phyloP scores from a whole-genome alignment of 2,888 invertebrate species.

The Biston stratarius region DNA sequence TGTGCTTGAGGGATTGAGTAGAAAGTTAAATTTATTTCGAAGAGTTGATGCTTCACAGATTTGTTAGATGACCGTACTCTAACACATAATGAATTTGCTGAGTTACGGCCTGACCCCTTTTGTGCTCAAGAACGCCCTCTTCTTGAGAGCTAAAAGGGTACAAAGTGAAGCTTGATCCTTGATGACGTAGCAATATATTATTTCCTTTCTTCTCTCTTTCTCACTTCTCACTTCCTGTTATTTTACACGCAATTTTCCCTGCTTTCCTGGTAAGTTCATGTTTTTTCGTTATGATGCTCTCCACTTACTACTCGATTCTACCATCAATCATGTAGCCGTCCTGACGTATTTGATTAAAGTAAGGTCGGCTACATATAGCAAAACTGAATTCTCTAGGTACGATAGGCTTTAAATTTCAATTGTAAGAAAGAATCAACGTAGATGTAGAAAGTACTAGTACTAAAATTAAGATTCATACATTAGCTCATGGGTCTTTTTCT shows the following conservation, averaged over 20 bases:
- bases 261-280: not conserved
- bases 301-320: not conserved
- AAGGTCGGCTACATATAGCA: too few species aligned
- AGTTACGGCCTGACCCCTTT: slow-evolving; percentile 4
- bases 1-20: not conserved
- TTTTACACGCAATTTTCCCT: not conserved
- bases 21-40: not conserved
- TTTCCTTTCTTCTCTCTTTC: not conserved
- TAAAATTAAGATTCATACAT: too few species aligned
- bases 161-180: slow-evolving; percentile 9
- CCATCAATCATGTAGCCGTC: not conserved
- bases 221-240: not conserved
- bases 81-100: slow-evolving; percentile 2
- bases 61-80: slow-evolving; percentile 5
- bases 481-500: too few species aligned
- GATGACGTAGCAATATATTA: slow-evolving; percentile 7
- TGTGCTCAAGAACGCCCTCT: slow-evolving; percentile 1
- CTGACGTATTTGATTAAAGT: not conserved
- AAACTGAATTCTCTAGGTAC: too few species aligned
- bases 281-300: not conserved
- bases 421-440: too few species aligned
- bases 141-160: slow-evolving; percentile 10
- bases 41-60: not conserved
- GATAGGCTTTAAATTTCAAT: too few species aligned
- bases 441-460: too few species aligned